These are phyloP conservation scores for Scelioninae gen. 1 DNA, from an alignment of 2,888 invertebrate genomes.

Conservation along the genomic window DNA sequence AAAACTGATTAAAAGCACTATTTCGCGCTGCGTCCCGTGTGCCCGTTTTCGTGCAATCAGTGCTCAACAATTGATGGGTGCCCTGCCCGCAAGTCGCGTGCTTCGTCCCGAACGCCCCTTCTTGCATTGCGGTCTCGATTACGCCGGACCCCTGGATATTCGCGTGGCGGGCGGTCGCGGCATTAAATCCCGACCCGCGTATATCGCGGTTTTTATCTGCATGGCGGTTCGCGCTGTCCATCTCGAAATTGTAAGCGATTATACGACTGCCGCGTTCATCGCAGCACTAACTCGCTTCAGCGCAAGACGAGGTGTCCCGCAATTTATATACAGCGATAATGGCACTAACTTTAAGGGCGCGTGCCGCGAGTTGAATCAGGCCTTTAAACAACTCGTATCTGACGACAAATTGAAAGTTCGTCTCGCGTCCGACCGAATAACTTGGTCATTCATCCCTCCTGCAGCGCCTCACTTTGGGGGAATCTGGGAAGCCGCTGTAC, in stretches of 20 bases:
- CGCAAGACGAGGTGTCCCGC: not conserved
- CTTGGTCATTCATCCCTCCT: slow-evolving; percentile 16
- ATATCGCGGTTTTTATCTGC: not conserved
- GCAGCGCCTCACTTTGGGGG: slow-evolving; percentile 14
- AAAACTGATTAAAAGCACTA: no score
- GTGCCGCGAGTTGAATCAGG: not conserved
- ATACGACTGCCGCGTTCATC: not conserved
- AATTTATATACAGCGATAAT: not conserved
- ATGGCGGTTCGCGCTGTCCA: not conserved
- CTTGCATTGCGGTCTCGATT: not conserved
- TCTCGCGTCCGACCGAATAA: not conserved
- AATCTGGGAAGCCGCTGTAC: slow-evolving; percentile 11
- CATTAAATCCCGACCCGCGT: not conserved
- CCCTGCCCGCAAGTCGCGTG: not conserved
- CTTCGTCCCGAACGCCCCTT: not conserved
- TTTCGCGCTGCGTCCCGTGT: no score
- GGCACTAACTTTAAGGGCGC: slow-evolving; percentile 10
- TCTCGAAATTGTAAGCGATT: not conserved
- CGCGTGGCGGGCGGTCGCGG: slow-evolving; percentile 19
- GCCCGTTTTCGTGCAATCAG: not conserved
- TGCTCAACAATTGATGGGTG: not conserved
- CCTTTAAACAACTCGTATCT: not conserved
- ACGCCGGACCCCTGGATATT: not conserved
- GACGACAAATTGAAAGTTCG: not conserved
- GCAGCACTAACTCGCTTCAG: not conserved